phyloP scores from a whole-genome alignment of 2,113 vertebrate species.

The Engystomops pustulosus region DNA sequence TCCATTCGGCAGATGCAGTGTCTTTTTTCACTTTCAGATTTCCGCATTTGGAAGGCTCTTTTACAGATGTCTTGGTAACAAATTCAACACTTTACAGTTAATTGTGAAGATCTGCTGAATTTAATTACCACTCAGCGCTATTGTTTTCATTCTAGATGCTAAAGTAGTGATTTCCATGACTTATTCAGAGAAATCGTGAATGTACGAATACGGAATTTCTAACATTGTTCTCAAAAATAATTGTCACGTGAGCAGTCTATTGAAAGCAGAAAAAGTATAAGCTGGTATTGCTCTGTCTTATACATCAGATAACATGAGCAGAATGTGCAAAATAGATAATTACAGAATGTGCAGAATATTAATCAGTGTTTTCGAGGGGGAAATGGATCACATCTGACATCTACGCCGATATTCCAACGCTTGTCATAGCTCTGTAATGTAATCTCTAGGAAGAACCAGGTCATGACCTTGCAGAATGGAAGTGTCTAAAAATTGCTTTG shows the following conservation, averaged over 20 bases:
- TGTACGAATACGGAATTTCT: not conserved
- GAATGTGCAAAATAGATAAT: not conserved
- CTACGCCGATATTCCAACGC: not conserved
- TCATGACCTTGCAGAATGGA: not conserved
- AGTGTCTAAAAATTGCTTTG: not conserved
- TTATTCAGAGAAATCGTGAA: constrained; percentile 4
- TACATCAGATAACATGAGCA: constrained; percentile 5
- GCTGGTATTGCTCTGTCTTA: not conserved
- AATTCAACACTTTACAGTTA: not conserved
- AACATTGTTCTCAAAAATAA: constrained; percentile 42
- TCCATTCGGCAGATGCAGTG: too few species aligned
- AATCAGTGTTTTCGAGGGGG: not conserved
- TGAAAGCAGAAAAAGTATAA: not conserved
- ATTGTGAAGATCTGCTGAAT: constrained; percentile 4
- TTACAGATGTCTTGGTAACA: constrained; percentile 19
- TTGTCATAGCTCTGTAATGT: not conserved
- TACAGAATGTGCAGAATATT: constrained; percentile 7
- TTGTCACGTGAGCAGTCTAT: constrained; percentile 1
- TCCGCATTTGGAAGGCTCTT: not conserved
- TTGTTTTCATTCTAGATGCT: constrained; percentile 32
- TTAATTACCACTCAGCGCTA: constrained; percentile 22
- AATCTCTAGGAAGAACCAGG: not conserved
- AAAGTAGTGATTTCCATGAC: not conserved
- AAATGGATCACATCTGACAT: not conserved
- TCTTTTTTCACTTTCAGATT: not conserved